Base-by-base conservation (phyloP, 2,888 invertebrate species). In the Ectemnius cavifrons region DNA sequence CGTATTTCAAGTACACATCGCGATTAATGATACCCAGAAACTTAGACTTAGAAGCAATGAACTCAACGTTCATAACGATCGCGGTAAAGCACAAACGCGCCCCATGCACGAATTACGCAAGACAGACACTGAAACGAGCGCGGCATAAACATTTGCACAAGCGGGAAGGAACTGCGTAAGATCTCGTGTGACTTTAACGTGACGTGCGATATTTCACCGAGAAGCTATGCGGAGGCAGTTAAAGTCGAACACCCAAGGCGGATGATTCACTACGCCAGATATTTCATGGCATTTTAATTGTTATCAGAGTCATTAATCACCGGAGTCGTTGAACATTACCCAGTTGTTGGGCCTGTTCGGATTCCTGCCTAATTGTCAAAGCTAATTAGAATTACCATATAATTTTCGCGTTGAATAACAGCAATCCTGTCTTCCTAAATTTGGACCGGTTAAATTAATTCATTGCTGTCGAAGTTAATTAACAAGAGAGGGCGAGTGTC, bases 341-440 rank as follows among this genome's bases (percentile, higher is more conserved):
- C 16, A 28, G 23, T 37, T 8, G 64, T 62, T 52, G 52, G 47
- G 18, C 18, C 1, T 20, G 13, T 4, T 56, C 66, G 68, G 71
- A 78, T 74, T 77, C 73, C 78, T 71, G 71, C 65, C 63, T 62
- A 59, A 56, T 65, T 74, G 60, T 59, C 52, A 61, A 14, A 20
- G 63, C 49, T 72, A 61, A 72, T 68, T 65, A 66, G 63, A 71
- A 66, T 60, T 66, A 59, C 4, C 59, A 60, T 59, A 66, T 5
- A 59, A 66, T 59, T 14, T 11, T 13, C 23, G 8, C 14, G 16
- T 0, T 11, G 46, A 64, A n/a, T 16, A 37, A 8, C 52, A 16
- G 13, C 3, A 23, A n/a, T 5, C 3, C 63, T 27, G 63, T 47
- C 1, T 37, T 37, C 37, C 1, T 37, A 37, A 37, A 37, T 37